Conservation (phyloP, 2,888 invertebrate species). For the Melanargia galathea region DNA sequence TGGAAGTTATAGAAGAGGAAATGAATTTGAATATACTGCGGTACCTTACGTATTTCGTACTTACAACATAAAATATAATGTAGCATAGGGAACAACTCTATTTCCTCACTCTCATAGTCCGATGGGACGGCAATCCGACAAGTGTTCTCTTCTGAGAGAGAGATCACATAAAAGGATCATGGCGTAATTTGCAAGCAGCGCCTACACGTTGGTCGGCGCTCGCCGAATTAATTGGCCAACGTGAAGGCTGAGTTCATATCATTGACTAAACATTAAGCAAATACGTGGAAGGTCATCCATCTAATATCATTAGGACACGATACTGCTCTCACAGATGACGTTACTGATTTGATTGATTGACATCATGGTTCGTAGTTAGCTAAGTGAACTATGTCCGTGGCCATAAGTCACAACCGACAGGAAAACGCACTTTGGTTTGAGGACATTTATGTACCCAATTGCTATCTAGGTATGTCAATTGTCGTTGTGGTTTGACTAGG, state of each 20-base stretch:
- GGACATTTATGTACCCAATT: neutral
- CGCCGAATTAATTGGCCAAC: no score
- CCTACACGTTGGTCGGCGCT: no score
- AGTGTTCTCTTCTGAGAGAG: no score
- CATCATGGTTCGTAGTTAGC: conserved; percentile 3
- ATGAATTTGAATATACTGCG: neutral
- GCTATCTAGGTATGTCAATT: neutral
- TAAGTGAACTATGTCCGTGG: neutral
- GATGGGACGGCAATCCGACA: no score
- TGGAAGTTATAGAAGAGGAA: neutral
- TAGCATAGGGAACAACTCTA: no score
- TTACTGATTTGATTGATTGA: conserved; percentile 9
- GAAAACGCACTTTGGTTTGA: conserved; percentile 8
- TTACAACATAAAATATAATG: no score
- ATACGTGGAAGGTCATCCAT: neutral
- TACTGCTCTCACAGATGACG: neutral
- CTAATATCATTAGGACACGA: neutral
- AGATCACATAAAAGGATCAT: no score
- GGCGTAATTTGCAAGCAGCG: no score
- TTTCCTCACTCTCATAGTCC: no score
- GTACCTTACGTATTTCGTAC: neutral
- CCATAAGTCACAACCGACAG: conserved; percentile 3
- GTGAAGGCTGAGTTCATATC: no score
- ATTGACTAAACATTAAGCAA: no score
- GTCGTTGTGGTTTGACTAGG: no score